Percentiles rank a stretch among this genome's conserved stretches.
These are phyloP conservation scores for Solenopsis fugax DNA, from an alignment of 1,140 invertebrate genomes.

Conservation along the genomic window DNA sequence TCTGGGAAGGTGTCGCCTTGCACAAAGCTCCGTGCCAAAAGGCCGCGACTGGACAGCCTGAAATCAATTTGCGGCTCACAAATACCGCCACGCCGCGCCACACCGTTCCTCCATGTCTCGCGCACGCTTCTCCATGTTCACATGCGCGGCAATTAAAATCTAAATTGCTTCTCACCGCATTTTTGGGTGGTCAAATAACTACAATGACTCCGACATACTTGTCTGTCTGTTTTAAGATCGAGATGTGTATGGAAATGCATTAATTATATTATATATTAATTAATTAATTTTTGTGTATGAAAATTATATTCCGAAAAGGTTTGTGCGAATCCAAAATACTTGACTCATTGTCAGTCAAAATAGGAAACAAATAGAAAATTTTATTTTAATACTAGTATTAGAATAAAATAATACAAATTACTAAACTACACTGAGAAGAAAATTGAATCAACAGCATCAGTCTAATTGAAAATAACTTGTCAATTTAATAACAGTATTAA, in stretches of 20 bases:
- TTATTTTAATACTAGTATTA: no score
- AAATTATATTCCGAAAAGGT: neutral
- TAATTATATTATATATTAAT: no score
- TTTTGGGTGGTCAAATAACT: neutral
- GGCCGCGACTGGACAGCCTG: slow-evolving; percentile 42
- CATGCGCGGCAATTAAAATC: neutral
- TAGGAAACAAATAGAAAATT: neutral
- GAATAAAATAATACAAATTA: neutral
- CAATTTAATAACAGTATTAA: no score
- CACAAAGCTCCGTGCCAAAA: slow-evolving; percentile 59
- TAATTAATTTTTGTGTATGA: no score
- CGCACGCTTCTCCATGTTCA: neutral
- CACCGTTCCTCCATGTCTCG: neutral
- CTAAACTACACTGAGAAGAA: no score
- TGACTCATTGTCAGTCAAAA: neutral
- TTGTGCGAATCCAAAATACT: neutral
- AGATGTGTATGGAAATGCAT: no score
- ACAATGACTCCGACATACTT: neutral
- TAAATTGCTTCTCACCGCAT: neutral
- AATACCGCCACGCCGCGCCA: neutral
- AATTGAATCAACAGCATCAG: no score
- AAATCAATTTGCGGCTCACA: slow-evolving; percentile 67
- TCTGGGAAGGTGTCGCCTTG: slow-evolving; percentile 62
- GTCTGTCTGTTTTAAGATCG: neutral
- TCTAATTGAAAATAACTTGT: no score